Percentiles rank a stretch among this genome's conserved stretches.
These are phyloP conservation scores for Paracentrotus lividus DNA, from an alignment of 53 echinoderm and acorn worm genomes.

Conservation along the genomic window DNA sequence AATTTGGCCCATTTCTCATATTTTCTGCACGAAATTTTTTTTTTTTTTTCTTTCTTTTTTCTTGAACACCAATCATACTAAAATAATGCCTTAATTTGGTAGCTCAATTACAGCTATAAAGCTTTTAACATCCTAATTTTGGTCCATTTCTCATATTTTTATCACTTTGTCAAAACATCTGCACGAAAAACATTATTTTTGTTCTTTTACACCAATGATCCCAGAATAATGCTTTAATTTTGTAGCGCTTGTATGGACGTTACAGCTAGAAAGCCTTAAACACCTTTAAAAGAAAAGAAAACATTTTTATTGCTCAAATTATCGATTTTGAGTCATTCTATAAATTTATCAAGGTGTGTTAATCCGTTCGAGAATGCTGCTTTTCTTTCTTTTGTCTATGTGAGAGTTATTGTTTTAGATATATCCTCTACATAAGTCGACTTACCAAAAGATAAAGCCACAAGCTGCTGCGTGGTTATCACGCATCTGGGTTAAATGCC, in stretches of 20 bases:
- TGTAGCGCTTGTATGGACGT: background rate
- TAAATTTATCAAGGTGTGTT: background rate
- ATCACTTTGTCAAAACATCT: too few species aligned
- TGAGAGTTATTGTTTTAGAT: background rate
- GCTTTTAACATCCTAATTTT: background rate
- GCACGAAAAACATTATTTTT: background rate
- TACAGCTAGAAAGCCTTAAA: background rate
- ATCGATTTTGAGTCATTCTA: background rate
- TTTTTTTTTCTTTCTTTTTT: background rate
- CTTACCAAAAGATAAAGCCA: too few species aligned
- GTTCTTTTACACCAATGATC: background rate
- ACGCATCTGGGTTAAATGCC: too few species aligned
- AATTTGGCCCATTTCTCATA: slow-evolving; percentile 21
- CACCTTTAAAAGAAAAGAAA: background rate
- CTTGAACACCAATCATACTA: background rate
- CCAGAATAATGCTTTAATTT: background rate
- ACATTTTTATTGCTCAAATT: background rate
- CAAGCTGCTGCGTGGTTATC: too few species aligned
- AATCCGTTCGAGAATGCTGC: background rate
- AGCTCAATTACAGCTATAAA: background rate
- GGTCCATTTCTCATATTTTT: background rate
- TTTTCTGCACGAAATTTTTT: background rate
- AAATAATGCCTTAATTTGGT: background rate
- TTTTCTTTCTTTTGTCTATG: background rate
- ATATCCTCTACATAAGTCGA: background rate